These are phyloP conservation scores for Coranthus polyacanthus DNA, from an alignment of 2,797 vertebrate genomes.

Conservation along the genomic window DNA sequence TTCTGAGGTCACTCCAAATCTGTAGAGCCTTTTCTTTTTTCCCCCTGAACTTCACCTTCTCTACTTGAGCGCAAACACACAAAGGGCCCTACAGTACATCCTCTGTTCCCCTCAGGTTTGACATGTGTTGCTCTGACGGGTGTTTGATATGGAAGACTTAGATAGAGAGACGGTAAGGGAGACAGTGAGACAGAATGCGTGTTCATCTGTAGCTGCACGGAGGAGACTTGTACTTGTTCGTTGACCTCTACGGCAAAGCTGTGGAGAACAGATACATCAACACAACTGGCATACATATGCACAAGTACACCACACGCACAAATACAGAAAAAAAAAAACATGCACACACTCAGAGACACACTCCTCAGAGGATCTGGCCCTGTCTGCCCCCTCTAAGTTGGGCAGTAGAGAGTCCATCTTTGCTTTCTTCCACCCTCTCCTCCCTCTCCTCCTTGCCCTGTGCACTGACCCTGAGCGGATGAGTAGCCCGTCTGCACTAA, in stretches of 20 bases:
- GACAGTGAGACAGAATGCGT: constrained; percentile 46
- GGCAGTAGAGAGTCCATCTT: constrained; percentile 79
- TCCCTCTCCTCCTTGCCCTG: constrained; percentile 81
- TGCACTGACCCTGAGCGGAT: constrained; percentile 86
- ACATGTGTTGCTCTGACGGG: constrained; percentile 71
- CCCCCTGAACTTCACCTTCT: constrained; percentile 20
- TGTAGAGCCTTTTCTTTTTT: constrained; percentile 41
- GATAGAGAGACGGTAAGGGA: constrained; percentile 45
- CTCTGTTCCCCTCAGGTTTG: constrained; percentile 51
- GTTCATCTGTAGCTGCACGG: constrained; percentile 65
- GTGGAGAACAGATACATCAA: constrained; percentile 79
- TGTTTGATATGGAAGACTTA: constrained; percentile 49
- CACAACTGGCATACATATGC: constrained; percentile 74
- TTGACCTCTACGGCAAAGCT: constrained; percentile 80
- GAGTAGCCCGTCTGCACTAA: constrained; percentile 84
- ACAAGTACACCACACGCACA: constrained; percentile 54
- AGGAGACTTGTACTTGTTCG: constrained; percentile 75
- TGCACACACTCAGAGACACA: constrained; percentile 45
- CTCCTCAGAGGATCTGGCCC: constrained; percentile 83
- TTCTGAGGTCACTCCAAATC: constrained; percentile 39
- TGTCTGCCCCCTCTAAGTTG: constrained; percentile 83
- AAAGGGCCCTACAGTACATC: constrained; percentile 27
- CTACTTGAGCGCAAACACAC: constrained; percentile 25
- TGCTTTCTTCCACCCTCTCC: constrained; percentile 77
- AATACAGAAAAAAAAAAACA: constrained; percentile 36